Evolutionary conservation across 2,113 vertebrate genomes (phyloP), one percentile per base, ranked within the genome.

Genomic region (Dipodomys ordii): DNA sequence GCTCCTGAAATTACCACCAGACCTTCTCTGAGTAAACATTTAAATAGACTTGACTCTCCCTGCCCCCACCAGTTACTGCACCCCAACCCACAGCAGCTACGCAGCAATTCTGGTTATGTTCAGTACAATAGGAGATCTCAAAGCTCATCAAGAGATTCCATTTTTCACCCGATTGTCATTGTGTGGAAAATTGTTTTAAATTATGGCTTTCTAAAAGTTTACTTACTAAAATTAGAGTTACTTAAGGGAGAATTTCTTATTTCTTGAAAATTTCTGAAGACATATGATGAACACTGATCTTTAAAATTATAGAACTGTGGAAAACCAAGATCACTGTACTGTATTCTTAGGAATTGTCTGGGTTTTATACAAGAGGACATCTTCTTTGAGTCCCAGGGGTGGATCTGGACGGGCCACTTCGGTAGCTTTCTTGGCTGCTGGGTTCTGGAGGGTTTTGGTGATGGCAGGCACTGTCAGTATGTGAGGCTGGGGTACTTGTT

Each of bases 1-100:
- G 67, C 78, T 68, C 60, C 69, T 84, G n/a, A 64, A 82, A 85
- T 76, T 3, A 69, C n/a, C 35, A n/a, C 80, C 82, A 88, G 79
- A 83, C n/a, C 71, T 49, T 92, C 62, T 84, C 88, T 49, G 88
- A 83, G 60, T 28, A 92, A 79, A 87, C 80, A 79, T 46, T 49
- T 39, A 73, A 64, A 65, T 28, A 44, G 44, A 39, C 6, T 57
- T 20, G 81, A 78, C 53, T 22, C 12, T 10, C 10, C 22, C 28
- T 23, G 25, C 25, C 8, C 53, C 35, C 5, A 16, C 30, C 13
- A 28, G 79, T 10, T 76, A 12, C 57, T 10, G 28, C 0, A 2
- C 1, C 57, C 35, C 23, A 4, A 10, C 11, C 57, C 87, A 23
- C 23, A 13, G 84, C 2, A 32, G 46, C 74, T 19, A 11, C 62